Evolutionary conservation across 2,888 invertebrate species (phyloP).

Genomic region (Eupithecia centaureata): DNA sequence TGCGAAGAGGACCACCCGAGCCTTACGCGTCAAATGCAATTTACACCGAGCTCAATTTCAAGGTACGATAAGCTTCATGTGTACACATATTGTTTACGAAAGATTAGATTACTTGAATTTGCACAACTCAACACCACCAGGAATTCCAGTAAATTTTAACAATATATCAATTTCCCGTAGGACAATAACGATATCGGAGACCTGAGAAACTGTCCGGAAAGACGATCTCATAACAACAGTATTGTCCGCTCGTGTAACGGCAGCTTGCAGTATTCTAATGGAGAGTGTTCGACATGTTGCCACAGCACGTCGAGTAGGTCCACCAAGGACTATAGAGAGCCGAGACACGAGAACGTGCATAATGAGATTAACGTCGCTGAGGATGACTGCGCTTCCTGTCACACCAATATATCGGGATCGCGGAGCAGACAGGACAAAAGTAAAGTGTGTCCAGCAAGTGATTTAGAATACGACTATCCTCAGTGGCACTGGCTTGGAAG

Average conservation of each 20-base stretch:
- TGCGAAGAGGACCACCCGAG: conserved; percentile 76
- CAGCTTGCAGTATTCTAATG: conserved; percentile 79
- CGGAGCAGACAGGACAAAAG: conserved; percentile 80
- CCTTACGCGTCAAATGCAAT: conserved; percentile 81
- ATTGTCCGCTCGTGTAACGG: conserved; percentile 81
- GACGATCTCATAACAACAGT: conserved; percentile 81
- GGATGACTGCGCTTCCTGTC: conserved; percentile 77
- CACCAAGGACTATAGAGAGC: conserved; percentile 78
- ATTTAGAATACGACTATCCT: conserved; percentile 81
- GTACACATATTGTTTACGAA: conserved; percentile 57
- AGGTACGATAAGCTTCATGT: conserved; percentile 77
- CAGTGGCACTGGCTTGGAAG: conserved; percentile 81
- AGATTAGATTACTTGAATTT: conserved; percentile 72
- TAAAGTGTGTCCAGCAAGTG: conserved; percentile 78
- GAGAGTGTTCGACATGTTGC: conserved; percentile 80
- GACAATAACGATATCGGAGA: conserved; percentile 78
- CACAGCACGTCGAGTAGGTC: conserved; percentile 80
- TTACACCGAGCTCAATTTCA: conserved; percentile 83
- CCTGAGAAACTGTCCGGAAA: conserved; percentile 74
- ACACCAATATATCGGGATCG: conserved; percentile 79
- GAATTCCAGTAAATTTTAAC: conserved; percentile 45
- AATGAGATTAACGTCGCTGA: conserved; percentile 76
- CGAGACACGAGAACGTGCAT: conserved; percentile 70
- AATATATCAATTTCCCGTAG: conserved; percentile 66
- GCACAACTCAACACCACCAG: conserved; percentile 50